Evolutionary conservation across 2,797 vertebrate species (phyloP), one percentile per base, ranked within the genome.

Genomic region (Melanotaenia nigrans): DNA sequence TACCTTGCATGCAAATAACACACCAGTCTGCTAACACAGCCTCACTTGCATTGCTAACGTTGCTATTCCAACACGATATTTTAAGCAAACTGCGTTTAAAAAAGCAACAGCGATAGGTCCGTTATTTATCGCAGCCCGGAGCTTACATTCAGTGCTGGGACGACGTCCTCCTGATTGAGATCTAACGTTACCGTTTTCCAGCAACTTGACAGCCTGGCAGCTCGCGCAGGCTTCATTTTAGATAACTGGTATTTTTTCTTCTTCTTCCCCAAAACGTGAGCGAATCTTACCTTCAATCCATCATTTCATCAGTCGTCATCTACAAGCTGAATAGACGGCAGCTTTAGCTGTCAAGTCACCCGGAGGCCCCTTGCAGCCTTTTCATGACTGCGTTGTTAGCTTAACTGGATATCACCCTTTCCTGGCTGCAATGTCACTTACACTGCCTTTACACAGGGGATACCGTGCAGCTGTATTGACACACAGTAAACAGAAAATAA

Each of bases 381-480:
- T 55, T 77, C 78, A 69, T 55, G 73, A 70, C 71, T 79, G 85
- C 83, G 77, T 30, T 42, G 80, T 81, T 85, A 83, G 80, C 87
- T 69, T 40, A 51, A 45, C 58, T 28, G 25, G 81, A 49, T 61
- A 35, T 63, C 59, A 56, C 66, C 65, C 35, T 56, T 42, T 36
- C 62, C 64, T 64, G 75, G 77, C 6, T 63, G 86, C 85, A 81
- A 79, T 88, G 86, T 89, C 86, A 81, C 68, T 76, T 61, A 65
- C 80, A 14, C 53, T 4, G 57, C 76, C 70, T 82, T 65, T 64
- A 42, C 64, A 35, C 82, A 42, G 68, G 1, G 60, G 12, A 40
- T 11, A 60, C 22, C 10, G 30, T 20, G 68, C 63, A 30, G 61
- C 61, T 4, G 49, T 71, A 75, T 71, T 57, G 53, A 65, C 47